Base-by-base conservation (phyloP, 2,113 vertebrate genomes). In the Balaeniceps rex region DNA sequence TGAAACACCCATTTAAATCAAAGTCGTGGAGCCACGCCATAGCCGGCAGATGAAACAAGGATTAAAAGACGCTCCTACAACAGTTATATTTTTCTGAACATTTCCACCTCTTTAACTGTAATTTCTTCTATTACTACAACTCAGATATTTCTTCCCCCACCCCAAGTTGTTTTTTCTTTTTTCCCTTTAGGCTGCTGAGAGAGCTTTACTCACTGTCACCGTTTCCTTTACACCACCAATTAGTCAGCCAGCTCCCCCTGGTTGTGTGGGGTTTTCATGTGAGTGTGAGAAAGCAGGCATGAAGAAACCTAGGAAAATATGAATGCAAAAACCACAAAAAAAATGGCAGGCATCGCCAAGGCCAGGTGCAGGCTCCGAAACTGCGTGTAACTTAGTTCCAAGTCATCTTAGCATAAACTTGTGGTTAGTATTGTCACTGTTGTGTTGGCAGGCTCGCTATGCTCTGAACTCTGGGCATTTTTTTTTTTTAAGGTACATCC, bases 301-400 rank as follows among this genome's bases (percentile, higher is more conserved):
- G 9, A 57, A 54, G 42, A 80, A 89, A 87, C n/a, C 33, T 63
- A 69, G 85, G 83, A 93, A 96, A 96, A 88, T 81, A 72, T 84
- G 90, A 95, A 83, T 64, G n/a, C 52, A 88, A 96, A 96, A 94
- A n/a, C 90, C 93, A 90, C 90, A 83, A n/a, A 75, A 75, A 71
- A 54, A 75, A 28, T 14, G 66, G 31, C 51, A 88, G 51, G 38
- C 88, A 68, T 31, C 0, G 4, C n/a, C 38, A 70, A 60, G 76
- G 68, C 79, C 90, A 94, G 88, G 88, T 95, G 88, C 72, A 93
- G 64, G 28, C 86, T 94, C 83, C 82, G 47, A 84, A 84, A 54
- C 60, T 13, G 18, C 24, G 12, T 12, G n/a, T 28, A 34, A 60
- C 40, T 84, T 31, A 24, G 65, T 94, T 90, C 65, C 51, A 65